A percentile compares a stretch with the other conserved stretches of the same genome.
Evolutionary conservation across 1,140 invertebrate genomes (phyloP).

Genomic region (Drosophila pseudoobscura): DNA sequence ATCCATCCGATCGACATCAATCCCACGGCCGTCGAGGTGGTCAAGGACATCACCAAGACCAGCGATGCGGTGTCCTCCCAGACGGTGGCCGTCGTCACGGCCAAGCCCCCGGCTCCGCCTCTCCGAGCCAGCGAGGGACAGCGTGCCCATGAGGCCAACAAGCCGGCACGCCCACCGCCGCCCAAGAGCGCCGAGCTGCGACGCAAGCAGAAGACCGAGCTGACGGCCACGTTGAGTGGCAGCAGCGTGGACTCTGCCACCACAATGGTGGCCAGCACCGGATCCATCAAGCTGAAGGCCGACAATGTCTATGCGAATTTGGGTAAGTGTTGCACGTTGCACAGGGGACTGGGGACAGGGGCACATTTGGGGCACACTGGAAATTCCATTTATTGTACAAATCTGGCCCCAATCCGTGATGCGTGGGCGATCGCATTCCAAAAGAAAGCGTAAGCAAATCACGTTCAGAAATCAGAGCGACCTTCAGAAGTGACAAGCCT

Average conservation of each 20-base stretch:
- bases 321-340: slow-evolving; percentile 76
- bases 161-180: slow-evolving; percentile 88
- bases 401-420: slow-evolving; percentile 24
- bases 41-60: slow-evolving; percentile 85
- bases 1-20: slow-evolving; percentile 94
- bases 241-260: slow-evolving; percentile 61
- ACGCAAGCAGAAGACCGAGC: slow-evolving; percentile 85
- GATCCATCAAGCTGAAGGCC: slow-evolving; percentile 83
- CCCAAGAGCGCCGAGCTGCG: slow-evolving; percentile 87
- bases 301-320: slow-evolving; percentile 92
- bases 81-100: slow-evolving; percentile 83
- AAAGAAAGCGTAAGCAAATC: slow-evolving; percentile 73
- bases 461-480: slow-evolving; percentile 63
- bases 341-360: no score
- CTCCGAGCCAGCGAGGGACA: slow-evolving; percentile 80
- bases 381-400: slow-evolving; percentile 7
- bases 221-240: slow-evolving; percentile 61
- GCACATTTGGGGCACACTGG: slow-evolving; percentile 1
- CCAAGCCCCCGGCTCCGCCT: slow-evolving; percentile 84
- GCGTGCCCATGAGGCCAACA: slow-evolving; percentile 85
- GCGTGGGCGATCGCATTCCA: slow-evolving; percentile 42
- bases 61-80: slow-evolving; percentile 71
- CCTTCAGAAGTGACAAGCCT: slow-evolving; percentile 59
- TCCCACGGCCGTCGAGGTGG: slow-evolving; percentile 90
- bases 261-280: slow-evolving; percentile 15